phyloP scores from a whole-genome alignment of 2,888 invertebrate species.

The Trachelus iudaicus region DNA sequence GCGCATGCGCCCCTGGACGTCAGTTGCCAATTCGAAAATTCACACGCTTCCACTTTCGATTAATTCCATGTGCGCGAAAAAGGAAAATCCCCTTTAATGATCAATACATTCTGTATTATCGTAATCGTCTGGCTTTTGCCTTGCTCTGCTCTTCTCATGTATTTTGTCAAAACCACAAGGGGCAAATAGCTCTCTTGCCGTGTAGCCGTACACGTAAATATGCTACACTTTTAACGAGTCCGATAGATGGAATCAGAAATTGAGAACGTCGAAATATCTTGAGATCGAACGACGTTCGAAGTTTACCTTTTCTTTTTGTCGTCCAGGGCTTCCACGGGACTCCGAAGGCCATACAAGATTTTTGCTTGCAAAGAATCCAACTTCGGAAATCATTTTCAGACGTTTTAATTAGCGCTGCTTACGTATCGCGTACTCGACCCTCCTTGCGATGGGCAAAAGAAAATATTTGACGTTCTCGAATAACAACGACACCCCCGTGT shows the following conservation, averaged over 20 bases:
- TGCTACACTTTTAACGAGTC: neutral
- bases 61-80: neutral
- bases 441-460: neutral
- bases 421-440: neutral
- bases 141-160: no score
- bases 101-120: neutral
- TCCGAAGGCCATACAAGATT: neutral
- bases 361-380: neutral
- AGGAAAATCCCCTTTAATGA: neutral
- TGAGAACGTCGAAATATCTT: neutral
- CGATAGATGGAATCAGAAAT: neutral
- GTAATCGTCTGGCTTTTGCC: neutral
- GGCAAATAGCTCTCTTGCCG: neutral
- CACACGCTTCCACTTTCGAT: neutral
- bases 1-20: neutral
- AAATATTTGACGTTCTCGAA: neutral
- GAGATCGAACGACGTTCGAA: neutral
- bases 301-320: neutral
- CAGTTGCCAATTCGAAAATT: neutral
- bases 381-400: neutral
- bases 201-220: neutral
- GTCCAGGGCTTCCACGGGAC: neutral
- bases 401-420: neutral
- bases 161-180: no score
- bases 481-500: neutral